phyloP scores from a whole-genome alignment of 2,113 vertebrate genomes.

The Vicugna pacos region DNA sequence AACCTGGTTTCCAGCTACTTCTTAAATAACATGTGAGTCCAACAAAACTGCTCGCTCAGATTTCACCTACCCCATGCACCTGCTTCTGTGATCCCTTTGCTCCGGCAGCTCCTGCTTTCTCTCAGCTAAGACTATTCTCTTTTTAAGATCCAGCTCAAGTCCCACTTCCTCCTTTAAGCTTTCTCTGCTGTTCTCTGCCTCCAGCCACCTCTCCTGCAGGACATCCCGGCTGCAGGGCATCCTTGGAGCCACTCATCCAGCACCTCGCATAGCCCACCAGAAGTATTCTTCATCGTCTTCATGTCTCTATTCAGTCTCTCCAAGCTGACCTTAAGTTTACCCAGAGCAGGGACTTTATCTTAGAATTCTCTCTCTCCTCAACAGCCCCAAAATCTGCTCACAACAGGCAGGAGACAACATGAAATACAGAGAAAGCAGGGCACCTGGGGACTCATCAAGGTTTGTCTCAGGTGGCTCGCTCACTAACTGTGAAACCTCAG shows the following conservation, averaged over 20 bases:
- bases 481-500: not conserved
- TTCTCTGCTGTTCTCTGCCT: not conserved
- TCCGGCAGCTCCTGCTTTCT: not conserved
- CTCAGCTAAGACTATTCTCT: not conserved
- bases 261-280: not conserved
- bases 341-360: not conserved
- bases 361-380: not conserved
- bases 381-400: not conserved
- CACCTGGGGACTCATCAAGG: accelerated
- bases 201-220: not conserved
- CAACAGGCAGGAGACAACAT: not conserved
- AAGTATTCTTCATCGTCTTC: not conserved
- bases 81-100: not conserved
- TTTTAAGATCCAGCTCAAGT: not conserved
- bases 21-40: accelerated
- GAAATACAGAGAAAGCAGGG: not conserved
- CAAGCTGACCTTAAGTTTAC: not conserved
- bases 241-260: not conserved
- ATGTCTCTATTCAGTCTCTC: not conserved
- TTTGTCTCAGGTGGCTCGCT: not conserved
- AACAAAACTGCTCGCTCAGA: not conserved
- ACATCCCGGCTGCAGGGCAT: accelerated
- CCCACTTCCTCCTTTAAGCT: not conserved
- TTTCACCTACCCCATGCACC: not conserved
- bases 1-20: not conserved